Evolutionary conservation across 2,797 vertebrate genomes (phyloP), one percentile per base, ranked within the genome.

Genomic region (Peromyscus eremicus): DNA sequence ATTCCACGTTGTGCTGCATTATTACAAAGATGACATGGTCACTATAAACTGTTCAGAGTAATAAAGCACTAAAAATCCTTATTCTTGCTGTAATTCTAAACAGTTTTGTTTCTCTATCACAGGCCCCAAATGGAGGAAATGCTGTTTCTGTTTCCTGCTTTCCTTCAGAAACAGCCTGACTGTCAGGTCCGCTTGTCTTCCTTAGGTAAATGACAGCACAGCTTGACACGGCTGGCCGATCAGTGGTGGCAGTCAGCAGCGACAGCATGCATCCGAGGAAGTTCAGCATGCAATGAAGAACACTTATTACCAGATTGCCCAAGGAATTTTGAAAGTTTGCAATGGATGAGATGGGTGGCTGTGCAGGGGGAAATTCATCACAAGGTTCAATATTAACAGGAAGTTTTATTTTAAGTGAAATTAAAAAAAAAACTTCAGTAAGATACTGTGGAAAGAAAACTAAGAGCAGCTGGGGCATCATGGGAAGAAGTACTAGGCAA

Each of bases 121-220:
- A 96, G 57, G 12, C 3, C 29, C 37, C 55, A 88, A 79, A 13
- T 86, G 91, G 68, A 32, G 29, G 11, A 90, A 71, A 71, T 29
- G 27, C 12, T 49, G 64, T 40, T 77, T 95, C 76, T 60, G 21
- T 91, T 49, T 11, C 76, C 62, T 21, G 19, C 68, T 91, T 94
- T 75, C 46, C 91, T 94, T 95, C 8, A 21, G 77, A 93, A 77
- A 17, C 11, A 66, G 1, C 52, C 92, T 93, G 62, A 92, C 14
- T 40, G 91, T 98, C 95, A 25, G 73, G 4, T 89, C 95, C 97
- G n/a, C 40, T 84, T 89, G 94, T 97, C 87, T 97, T 90, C 40
- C 82, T 77, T 89, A 95, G 96, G 71, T 60, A 93, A 92, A 43
- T 91, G 82, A 88, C 73, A 97, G 75, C n/a, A 0, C 4, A 66